A percentile compares a stretch with the other conserved stretches of the same genome.
phyloP scores from a whole-genome alignment of 2,888 invertebrate species.

The Epinotia bilunana region DNA sequence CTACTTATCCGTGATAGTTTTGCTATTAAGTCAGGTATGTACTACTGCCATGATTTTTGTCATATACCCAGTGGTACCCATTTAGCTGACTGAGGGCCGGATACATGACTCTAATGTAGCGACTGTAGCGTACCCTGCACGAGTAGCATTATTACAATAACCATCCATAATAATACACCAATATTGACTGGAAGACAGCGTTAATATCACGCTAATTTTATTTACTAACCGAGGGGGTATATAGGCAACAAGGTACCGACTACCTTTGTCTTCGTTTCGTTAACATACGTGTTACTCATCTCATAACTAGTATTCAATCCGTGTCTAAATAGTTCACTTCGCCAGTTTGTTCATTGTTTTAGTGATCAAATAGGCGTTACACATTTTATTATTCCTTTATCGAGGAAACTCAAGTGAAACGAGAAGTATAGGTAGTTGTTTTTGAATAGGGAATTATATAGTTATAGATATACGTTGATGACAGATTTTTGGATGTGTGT shows the following conservation, averaged over 20 bases:
- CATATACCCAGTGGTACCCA: no score
- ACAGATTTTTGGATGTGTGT: neutral
- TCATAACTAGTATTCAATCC: no score
- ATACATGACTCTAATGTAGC: no score
- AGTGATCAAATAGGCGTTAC: no score
- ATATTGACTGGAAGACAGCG: conserved; percentile 3
- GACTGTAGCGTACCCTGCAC: no score
- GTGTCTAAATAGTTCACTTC: neutral
- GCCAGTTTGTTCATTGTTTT: neutral
- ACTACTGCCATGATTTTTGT: no score
- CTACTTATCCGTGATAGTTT: no score
- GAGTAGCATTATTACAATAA: neutral
- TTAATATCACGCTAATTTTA: conserved; percentile 5
- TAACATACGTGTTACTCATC: neutral
- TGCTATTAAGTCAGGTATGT: no score
- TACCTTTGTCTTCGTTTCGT: neutral
- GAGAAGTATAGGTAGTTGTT: neutral
- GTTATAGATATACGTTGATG: neutral
- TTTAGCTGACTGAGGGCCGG: no score
- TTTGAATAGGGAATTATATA: neutral
- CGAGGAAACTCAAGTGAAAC: no score
- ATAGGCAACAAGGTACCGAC: no score
- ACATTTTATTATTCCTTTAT: no score
- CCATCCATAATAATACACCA: neutral
- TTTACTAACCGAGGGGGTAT: neutral